These are phyloP conservation scores for Leptonema lineaticorne DNA, from an alignment of 1,140 invertebrate species.

Conservation along the genomic window DNA sequence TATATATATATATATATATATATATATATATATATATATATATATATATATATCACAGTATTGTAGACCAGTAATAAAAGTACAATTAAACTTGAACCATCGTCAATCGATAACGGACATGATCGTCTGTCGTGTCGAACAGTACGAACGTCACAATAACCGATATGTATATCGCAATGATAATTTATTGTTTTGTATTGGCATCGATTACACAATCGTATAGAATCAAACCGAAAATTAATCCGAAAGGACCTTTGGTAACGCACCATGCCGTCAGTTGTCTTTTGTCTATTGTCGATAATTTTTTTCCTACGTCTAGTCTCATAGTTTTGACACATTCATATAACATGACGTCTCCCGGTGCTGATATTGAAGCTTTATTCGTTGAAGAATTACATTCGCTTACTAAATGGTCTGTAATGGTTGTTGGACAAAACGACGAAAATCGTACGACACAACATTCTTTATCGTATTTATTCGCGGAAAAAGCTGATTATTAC, in stretches of 20 bases:
- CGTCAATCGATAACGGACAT: no score
- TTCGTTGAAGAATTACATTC: conserved; percentile 45
- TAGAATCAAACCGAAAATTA: conserved; percentile 33
- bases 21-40: no score
- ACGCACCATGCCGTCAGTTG: conserved; percentile 46
- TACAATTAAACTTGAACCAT: no score
- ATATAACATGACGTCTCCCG: conserved; percentile 43
- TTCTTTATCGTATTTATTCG: conserved; percentile 12
- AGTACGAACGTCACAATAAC: neutral
- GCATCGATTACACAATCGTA: no score
- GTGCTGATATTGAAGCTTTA: conserved; percentile 43
- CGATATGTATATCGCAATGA: neutral
- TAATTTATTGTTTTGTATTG: no score
- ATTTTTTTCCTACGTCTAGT: conserved; percentile 45
- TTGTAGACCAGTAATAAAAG: no score
- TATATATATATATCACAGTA: no score
- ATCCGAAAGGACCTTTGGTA: conserved; percentile 45
- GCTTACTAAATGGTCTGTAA: conserved; percentile 43
- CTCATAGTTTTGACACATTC: conserved; percentile 45
- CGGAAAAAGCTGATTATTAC: conserved; percentile 46
- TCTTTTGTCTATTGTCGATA: conserved; percentile 45
- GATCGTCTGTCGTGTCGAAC: neutral
- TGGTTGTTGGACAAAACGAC: conserved; percentile 26
- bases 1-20: no score
- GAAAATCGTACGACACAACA: neutral